A percentile compares a stretch with the other conserved stretches of the same genome.
These are phyloP conservation scores for Artemia sp. DNA, from an alignment of 2,888 invertebrate species.

Conservation along the genomic window DNA sequence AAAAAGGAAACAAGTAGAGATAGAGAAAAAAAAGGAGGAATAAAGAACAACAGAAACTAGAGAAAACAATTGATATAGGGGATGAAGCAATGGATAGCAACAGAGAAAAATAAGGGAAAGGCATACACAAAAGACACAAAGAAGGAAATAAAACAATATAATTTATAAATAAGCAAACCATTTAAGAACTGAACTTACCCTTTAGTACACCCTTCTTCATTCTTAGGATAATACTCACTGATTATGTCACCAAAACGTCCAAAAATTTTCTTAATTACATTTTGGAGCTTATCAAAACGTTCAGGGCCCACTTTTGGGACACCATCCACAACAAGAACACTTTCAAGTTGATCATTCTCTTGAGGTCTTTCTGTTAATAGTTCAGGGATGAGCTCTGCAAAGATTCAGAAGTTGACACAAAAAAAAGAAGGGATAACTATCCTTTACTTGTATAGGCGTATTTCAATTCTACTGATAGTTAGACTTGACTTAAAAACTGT, in stretches of 20 bases:
- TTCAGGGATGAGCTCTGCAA: constrained; percentile 77
- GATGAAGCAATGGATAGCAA: no score
- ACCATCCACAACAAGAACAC: constrained; percentile 87
- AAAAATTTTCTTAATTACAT: constrained; percentile 77
- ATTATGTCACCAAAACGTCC: constrained; percentile 70
- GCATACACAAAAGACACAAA: no score
- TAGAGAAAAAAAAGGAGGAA: no score
- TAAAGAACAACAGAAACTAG: no score
- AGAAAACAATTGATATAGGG: no score
- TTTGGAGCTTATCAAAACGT: constrained; percentile 74
- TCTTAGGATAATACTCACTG: constrained; percentile 71
- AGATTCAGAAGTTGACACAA: constrained; percentile 23
- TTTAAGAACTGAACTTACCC: constrained; percentile 37
- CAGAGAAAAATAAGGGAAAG: no score
- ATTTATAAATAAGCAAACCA: no score
- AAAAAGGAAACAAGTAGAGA: no score
- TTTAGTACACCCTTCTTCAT: constrained; percentile 64
- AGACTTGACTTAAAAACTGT: not conserved
- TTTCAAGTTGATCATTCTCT: constrained; percentile 89
- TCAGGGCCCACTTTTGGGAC: constrained; percentile 86
- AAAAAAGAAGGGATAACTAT: constrained; percentile 12
- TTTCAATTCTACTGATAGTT: no score
- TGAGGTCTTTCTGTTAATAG: constrained; percentile 71
- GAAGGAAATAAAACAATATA: no score
- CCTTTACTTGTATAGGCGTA: not conserved